These are phyloP conservation scores for Ammodytes marinus DNA, from an alignment of 2,113 vertebrate genomes.

Conservation along the genomic window DNA sequence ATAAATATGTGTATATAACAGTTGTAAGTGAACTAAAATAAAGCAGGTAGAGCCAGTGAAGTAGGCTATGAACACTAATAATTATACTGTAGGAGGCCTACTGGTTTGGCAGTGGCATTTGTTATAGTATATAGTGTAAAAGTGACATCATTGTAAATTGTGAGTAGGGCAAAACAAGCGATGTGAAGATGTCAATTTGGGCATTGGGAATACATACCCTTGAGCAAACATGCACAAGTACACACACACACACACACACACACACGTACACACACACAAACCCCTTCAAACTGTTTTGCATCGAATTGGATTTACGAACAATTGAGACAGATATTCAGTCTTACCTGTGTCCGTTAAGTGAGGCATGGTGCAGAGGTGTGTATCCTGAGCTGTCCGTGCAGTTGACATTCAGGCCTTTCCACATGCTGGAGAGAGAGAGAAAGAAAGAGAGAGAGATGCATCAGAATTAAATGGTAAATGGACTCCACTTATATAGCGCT, in stretches of 20 bases:
- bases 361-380: conserved; percentile 93
- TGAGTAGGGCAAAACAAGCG: background rate
- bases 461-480: conserved; percentile 5
- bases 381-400: conserved; percentile 96
- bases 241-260: background rate
- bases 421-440: conserved; percentile 89
- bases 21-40: too few relatives aligned
- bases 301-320: background rate
- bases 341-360: conserved; percentile 97
- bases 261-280: background rate
- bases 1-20: too few relatives aligned
- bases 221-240: too few relatives aligned
- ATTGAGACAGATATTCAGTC: conserved; percentile 17
- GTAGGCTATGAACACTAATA: too few relatives aligned
- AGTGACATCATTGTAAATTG: background rate
- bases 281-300: background rate
- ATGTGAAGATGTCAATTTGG: background rate
- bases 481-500: background rate
- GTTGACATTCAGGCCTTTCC: conserved; percentile 96
- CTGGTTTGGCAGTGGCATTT: too few relatives aligned
- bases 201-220: background rate
- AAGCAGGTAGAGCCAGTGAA: too few relatives aligned
- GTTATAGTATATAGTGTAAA: too few relatives aligned
- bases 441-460: conserved; percentile 50
- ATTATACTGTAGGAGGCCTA: too few relatives aligned